Evolutionary conservation across 2,113 vertebrate genomes (phyloP).

Genomic region (Ailurus styani): DNA sequence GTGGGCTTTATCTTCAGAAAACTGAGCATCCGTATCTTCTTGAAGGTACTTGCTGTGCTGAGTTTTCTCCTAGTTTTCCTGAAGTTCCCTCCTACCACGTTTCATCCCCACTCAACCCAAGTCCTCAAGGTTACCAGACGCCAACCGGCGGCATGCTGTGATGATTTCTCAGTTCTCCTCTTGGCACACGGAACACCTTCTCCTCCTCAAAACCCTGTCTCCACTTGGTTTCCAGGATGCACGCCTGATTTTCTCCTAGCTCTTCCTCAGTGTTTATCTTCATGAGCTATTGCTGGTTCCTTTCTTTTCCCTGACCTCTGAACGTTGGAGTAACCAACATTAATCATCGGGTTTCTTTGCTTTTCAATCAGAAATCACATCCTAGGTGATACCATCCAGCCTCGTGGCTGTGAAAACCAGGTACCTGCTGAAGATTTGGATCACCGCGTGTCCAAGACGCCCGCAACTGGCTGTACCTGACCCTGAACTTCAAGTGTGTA

Average conservation of each 20-base stretch:
- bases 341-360: too few species aligned
- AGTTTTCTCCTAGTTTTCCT: not conserved
- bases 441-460: not conserved
- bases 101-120: not conserved
- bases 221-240: not conserved
- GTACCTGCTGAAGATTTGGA: not conserved
- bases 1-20: not conserved
- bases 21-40: too few species aligned
- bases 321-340: too few species aligned
- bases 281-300: not conserved
- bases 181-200: not conserved
- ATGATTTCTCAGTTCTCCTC: not conserved
- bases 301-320: not conserved
- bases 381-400: too few species aligned
- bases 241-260: not conserved
- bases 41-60: too few species aligned
- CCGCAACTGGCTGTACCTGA: rapidly evolving
- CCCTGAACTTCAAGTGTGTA: not conserved
- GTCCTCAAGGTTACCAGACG: not conserved
- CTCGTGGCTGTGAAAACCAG: not conserved
- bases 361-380: not conserved
- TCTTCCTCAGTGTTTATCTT: rapidly evolving
- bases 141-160: not conserved
- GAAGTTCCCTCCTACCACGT: not conserved
- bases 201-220: not conserved